Percentiles rank a stretch among this genome's conserved stretches.
phyloP scores from a whole-genome alignment of 2,113 vertebrate species.

The Trinectes maculatus region DNA sequence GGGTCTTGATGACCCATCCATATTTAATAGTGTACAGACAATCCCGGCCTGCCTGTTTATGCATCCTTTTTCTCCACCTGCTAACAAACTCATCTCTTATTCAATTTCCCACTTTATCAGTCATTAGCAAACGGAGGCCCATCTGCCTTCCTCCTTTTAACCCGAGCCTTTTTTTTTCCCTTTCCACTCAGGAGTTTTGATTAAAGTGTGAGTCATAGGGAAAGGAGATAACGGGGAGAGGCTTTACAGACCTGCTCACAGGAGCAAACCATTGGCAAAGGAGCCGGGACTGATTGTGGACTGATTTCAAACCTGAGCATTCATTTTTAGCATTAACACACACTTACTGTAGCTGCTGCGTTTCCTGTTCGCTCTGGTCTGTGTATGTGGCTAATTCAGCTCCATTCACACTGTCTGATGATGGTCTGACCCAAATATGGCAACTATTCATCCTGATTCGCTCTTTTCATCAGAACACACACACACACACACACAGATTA shows the following conservation, averaged over 20 bases:
- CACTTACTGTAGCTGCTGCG: neutral
- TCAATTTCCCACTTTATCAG: slow-evolving; percentile 63
- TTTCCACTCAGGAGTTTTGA: slow-evolving; percentile 22
- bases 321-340: slow-evolving; percentile 21
- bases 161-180: neutral
- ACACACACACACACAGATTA: slow-evolving; percentile 27
- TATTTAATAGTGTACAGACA: slow-evolving; percentile 72
- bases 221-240: neutral
- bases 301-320: neutral
- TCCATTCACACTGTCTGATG: slow-evolving; percentile 46
- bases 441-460: slow-evolving; percentile 58
- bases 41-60: slow-evolving; percentile 60
- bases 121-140: slow-evolving; percentile 60
- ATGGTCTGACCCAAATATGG: slow-evolving; percentile 66
- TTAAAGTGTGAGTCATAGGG: slow-evolving; percentile 18
- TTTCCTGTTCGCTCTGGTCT: slow-evolving; percentile 16
- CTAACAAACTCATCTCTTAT: slow-evolving; percentile 70
- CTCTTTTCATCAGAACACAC: slow-evolving; percentile 46
- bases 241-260: slow-evolving; percentile 9
- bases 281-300: neutral
- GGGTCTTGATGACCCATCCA: slow-evolving; percentile 60
- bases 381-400: slow-evolving; percentile 22
- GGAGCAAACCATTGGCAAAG: neutral
- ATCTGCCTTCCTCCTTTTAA: slow-evolving; percentile 48
- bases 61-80: slow-evolving; percentile 64